A percentile compares a stretch with the other conserved stretches of the same genome.
phyloP scores from a whole-genome alignment of 1,140 invertebrate genomes.

The Aphaenogaster ashmeadi region DNA sequence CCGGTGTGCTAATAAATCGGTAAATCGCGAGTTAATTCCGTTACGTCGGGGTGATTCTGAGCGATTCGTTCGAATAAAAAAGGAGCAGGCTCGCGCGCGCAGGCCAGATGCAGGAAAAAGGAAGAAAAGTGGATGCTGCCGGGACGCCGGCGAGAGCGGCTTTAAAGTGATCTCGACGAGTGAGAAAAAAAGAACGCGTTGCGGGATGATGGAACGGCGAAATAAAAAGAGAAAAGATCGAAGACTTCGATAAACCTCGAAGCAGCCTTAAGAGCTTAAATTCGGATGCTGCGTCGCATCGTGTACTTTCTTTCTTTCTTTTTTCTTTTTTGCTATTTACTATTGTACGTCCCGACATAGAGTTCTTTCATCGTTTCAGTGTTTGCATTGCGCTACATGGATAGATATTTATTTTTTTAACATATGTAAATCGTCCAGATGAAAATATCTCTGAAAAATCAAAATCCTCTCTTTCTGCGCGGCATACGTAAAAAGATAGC shows the following conservation, averaged over 20 bases:
- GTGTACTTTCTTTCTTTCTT: neutral
- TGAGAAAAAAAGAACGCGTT: conserved; percentile 71
- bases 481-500: neutral
- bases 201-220: conserved; percentile 67
- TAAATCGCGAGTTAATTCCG: conserved; percentile 81
- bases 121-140: conserved; percentile 66
- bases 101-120: conserved; percentile 66
- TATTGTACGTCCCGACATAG: neutral
- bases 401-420: conserved; percentile 32
- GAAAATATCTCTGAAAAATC: conserved; percentile 11
- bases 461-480: neutral
- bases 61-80: conserved; percentile 61
- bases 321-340: conserved; percentile 4
- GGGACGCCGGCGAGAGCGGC: conserved; percentile 73
- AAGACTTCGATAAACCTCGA: conserved; percentile 81
- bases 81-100: conserved; percentile 47
- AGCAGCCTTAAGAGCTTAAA: conserved; percentile 70
- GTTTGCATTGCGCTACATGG: neutral
- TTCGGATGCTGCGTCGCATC: conserved; percentile 63
- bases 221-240: conserved; percentile 72
- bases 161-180: conserved; percentile 77
- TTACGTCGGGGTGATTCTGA: conserved; percentile 77
- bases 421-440: neutral
- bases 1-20: conserved; percentile 76
- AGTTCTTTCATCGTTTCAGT: neutral